These are phyloP conservation scores for Hyperoplus immaculatus DNA, from an alignment of 2,797 vertebrate species.

Conservation along the genomic window DNA sequence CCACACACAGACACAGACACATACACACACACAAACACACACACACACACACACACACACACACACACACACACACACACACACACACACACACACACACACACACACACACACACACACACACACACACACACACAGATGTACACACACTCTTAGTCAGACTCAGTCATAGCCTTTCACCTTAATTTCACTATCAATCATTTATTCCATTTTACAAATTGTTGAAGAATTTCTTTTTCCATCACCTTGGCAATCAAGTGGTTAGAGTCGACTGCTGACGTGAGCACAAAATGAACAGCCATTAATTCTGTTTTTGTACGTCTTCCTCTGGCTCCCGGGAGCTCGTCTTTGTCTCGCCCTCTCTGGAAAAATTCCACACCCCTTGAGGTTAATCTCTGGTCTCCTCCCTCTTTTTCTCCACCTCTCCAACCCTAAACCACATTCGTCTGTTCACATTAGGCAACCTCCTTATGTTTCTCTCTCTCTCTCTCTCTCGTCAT, in stretches of 20 bases:
- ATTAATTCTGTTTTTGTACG: constrained; percentile 44
- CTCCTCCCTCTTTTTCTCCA: constrained; percentile 53
- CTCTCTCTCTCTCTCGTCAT: background rate
- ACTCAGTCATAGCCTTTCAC: constrained; percentile 36
- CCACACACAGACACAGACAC: constrained; percentile 3
- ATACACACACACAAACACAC: constrained; percentile 25
- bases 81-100: constrained; percentile 18
- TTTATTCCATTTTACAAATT: constrained; percentile 17
- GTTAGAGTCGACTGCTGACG: constrained; percentile 42
- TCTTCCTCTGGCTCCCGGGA: constrained; percentile 17
- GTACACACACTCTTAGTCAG: constrained; percentile 52
- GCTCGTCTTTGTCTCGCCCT: constrained; percentile 41
- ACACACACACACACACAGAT: constrained; percentile 1
- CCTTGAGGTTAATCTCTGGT: constrained; percentile 43
- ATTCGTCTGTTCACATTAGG: constrained; percentile 54
- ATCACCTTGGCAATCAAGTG: constrained; percentile 29
- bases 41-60: constrained; percentile 29
- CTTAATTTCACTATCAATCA: constrained; percentile 30
- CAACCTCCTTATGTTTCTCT: constrained; percentile 44
- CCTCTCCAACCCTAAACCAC: constrained; percentile 58
- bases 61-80: constrained; percentile 18
- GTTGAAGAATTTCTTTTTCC: constrained; percentile 24
- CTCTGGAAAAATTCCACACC: constrained; percentile 67
- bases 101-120: constrained; percentile 23
- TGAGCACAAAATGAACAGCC: constrained; percentile 33